Base-by-base conservation (phyloP, 2,113 vertebrate genomes). In the Siniperca chuatsi region DNA sequence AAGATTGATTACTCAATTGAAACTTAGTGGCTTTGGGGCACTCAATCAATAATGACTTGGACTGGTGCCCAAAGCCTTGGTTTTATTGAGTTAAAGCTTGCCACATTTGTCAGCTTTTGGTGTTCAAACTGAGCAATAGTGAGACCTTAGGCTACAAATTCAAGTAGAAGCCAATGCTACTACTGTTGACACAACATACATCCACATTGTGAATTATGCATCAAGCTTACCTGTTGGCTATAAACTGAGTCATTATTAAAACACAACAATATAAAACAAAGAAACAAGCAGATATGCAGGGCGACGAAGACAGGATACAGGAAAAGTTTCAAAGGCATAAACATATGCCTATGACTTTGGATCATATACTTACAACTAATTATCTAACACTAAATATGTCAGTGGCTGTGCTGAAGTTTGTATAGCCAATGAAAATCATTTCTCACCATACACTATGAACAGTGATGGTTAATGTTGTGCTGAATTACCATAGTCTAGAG, bases 81-180 rank as follows among this genome's bases (percentile, higher is more conserved):
- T 87, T 89, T 89, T 90, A 92, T 91, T 90, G 67, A 80, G 83
- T 62, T 65, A 73, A 83, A 79, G 4, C 35, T 16, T 23, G 29
- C 7, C 4, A 61, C 76, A 78, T 91, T 78, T 87, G 90, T 87
- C 87, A 58, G 81, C 29, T 65, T 84, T 87, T 73, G 20, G 46
- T 78, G 79, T 75, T 87, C 35, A 78, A 75, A 54, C 37, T n/a
- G 21, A 88, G 65, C 72, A 40, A 85, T 15, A 70, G 18, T 13
- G 23, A 72, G 8, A 70, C 75, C 52, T 62, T 57, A 29, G 29
- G 29, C 29, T 29, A 61, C 20, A 74, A 42, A 69, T 67, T 66
- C 4, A 75, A 68, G 54, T 18, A 37, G 23, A 71, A 15, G 58
- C 58, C 4, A 50, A 57, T 35, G 58, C 42, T 66, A 10, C 10